Evolutionary conservation across 2,888 invertebrate species (phyloP), one percentile per base, ranked within the genome.

Genomic region (Hemicrepidius hirtus): DNA sequence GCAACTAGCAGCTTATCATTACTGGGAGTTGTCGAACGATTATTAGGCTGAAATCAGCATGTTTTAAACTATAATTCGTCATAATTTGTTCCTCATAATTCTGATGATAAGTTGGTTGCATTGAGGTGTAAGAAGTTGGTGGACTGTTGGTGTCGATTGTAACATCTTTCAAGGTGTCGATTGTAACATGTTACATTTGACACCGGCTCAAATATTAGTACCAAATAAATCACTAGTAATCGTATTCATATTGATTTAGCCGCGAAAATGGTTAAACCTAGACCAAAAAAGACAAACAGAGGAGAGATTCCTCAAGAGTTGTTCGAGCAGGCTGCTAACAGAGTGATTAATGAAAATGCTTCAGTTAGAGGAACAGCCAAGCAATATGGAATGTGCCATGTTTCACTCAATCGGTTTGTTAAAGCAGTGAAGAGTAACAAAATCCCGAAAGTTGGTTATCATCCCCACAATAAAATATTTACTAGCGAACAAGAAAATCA

Each of bases 301-400:
- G 70, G 55, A 16, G 1, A 44, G 24, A 65, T 65, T 9, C 57
- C 70, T 40, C 10, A 53, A 53, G 10, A 13, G 0, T 55, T 69
- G 24, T 69, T 37, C 41, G 41, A 55, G 1, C 57, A 64, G 44
- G 65, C 70, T 1, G 41, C 70, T 21, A 41, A 10, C n/a, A 70
- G 65, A 13, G 46, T 70, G 10, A 70, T 65, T 20, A 10, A 37
- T 57, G 12, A 18, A 7, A 44, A 70, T 0, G 18, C 16, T 1
- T 57, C 40, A 9, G 37, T 68, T 41, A 55, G 71, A 65, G 32
- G 59, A 32, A 53, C 68, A 3, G 67, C 71, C 20, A 50, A 21
- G 40, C 12, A 50, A 3, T 67, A 68, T 9, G 67, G 62, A 20
- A 67, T 71, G 59, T 71, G 71, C 37, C 60, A 68, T 40, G 71